Base-by-base conservation (phyloP, 2,888 invertebrate species). In the Heteromyza rotundicornis region DNA sequence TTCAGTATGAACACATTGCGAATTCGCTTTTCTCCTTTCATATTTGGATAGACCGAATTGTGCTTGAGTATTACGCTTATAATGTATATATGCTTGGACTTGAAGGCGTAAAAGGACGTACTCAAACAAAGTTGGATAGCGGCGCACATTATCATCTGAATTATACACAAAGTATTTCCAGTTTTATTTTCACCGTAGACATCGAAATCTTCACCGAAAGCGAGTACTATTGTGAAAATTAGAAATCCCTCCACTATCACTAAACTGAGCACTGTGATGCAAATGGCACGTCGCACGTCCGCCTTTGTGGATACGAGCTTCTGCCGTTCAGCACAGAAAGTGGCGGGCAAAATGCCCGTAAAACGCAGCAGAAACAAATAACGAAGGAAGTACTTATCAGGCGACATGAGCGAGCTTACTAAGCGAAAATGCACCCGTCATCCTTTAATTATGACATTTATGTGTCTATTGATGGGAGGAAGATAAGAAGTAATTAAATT, bases 321-420 rank as follows among this genome's bases (percentile, higher is more conserved):
- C 3, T 57, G 23, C 14, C 49, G 16, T 12, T 53, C 32, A 40
- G 19, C 22, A 50, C 57, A 51, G 51, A 53, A 65, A 24, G 14
- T 36, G 5, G 52, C 64, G 1, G 64, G 64, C 24, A 62, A 22
- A 44, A 65, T 60, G 17, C 62, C 64, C 35, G 55, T 12, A 7
- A 52, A 36, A 35, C 58, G 54, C 16, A 64, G 7, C 3, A 59
- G 10, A 35, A 20, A 36, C 16, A 62, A 60, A 27, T 57, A 44
- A 17, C 55, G 20, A 35, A n/a, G 19, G 5, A 53, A 49, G 19
- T 47, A 17, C 3, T 35, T 27, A 36, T 54, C 60, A 44, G 50
- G 27, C 57, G 59, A 53, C 44, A 36, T 19, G 22, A 50, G 47
- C 24, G 16, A 60, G n/a, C 12, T 49, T 14, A 20, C 35, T 14